Base-by-base conservation (phyloP, 2,113 vertebrate genomes). In the Nerophis ophidion region DNA sequence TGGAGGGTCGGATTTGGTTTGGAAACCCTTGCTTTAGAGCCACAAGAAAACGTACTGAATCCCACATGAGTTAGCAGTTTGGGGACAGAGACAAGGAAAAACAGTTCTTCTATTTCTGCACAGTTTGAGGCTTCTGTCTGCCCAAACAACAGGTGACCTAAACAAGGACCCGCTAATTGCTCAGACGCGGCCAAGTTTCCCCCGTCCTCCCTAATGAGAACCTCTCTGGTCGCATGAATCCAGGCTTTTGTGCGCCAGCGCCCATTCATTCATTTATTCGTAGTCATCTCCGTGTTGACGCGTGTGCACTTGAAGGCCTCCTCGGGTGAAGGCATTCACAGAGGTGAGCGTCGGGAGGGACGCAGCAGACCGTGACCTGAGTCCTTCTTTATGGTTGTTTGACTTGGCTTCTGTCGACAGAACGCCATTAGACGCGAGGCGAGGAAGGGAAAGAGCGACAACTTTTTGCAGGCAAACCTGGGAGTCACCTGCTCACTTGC, bases 201-300 rank as follows among this genome's bases (percentile, higher is more conserved):
- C 15, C 56, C 64, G 60, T 71, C 63, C 57, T 57, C 13, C 62
- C 51, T 72, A 64, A 59, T 75, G 54, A 60, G 57, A 19, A 48
- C 8, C 58, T 66, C 60, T 16, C 50, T 59, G 73, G 56, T 51
- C 62, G 59, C 60, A 74, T 84, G 80, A 86, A 88, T 86, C 63
- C 57, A 71, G 35, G 53, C 58, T 74, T 81, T 86, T 86, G 83
- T 86, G 60, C 53, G 34, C 48, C n/a, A 33, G 56, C 52, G 40
- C 54, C 61, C 16, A 19, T 19, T 45, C 16, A 26, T 35, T 17
- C 40, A 17, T 14, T 61, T 60, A 19, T 34, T 65, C 16, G 17
- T 74, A 49, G 60, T 19, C 35, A 16, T 52, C 17, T 50, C n/a
- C 6, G 17, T 11, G 53, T 63, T 42, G 52, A 47, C 70, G 33